Conservation (phyloP, 2,113 vertebrate species). For the Muscicapa adusta region DNA sequence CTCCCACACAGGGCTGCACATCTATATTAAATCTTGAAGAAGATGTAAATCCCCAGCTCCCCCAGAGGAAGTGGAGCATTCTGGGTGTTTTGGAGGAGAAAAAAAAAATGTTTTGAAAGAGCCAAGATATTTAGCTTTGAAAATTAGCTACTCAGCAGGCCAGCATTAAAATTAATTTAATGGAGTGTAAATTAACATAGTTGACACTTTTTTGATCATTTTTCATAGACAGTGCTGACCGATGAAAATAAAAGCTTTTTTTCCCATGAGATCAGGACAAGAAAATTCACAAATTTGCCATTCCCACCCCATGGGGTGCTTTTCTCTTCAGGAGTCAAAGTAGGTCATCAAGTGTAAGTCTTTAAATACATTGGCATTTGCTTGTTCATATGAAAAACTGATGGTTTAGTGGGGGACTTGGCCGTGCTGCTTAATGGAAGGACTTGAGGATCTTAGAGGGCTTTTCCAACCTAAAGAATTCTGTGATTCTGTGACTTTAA, state of each 20-base stretch:
- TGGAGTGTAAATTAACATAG: slow-evolving; percentile 74
- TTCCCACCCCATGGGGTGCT: not conserved
- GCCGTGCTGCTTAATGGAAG: not conserved
- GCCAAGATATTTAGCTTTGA: slow-evolving; percentile 62
- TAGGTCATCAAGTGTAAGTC: slow-evolving; percentile 60
- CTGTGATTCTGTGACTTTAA: not conserved
- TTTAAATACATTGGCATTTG: slow-evolving; percentile 61
- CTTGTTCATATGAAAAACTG: slow-evolving; percentile 60
- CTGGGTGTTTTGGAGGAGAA: slow-evolving; percentile 37
- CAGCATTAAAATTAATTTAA: slow-evolving; percentile 78
- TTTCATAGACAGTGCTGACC: slow-evolving; percentile 66
- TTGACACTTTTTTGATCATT: slow-evolving; percentile 72
- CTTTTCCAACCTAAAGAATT: not conserved
- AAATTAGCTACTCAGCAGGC: slow-evolving; percentile 72
- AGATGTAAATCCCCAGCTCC: not conserved
- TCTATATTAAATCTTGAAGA: not conserved
- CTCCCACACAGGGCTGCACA: not conserved
- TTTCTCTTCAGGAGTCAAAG: slow-evolving; percentile 47
- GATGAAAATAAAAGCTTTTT: slow-evolving; percentile 40
- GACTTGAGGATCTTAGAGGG: not conserved
- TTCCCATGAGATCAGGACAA: not conserved
- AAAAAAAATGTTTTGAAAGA: slow-evolving; percentile 45
- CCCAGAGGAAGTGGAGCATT: not conserved
- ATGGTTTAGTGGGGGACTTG: not conserved
- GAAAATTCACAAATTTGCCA: slow-evolving; percentile 33